A percentile compares a stretch with the other conserved stretches of the same genome.
Evolutionary conservation across 2,113 vertebrate genomes (phyloP).

Genomic region (Sapajus apella): DNA sequence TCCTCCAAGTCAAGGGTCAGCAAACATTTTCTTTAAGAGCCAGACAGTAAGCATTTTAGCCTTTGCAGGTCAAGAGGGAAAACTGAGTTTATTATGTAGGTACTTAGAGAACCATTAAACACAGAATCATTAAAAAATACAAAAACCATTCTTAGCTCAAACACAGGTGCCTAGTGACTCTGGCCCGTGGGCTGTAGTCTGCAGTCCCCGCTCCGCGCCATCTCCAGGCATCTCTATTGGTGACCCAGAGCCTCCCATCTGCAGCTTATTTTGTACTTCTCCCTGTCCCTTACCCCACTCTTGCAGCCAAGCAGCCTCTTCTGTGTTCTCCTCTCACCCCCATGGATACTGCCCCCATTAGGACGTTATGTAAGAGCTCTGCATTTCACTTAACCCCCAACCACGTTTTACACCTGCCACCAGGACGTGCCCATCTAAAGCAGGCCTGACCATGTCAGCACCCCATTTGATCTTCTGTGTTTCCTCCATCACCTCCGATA

Average conservation of each 20-base stretch:
- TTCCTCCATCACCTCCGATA: background rate
- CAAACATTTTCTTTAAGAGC: background rate
- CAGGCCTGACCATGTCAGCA: too few relatives aligned
- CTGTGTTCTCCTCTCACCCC: background rate
- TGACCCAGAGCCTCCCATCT: background rate
- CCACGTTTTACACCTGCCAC: background rate
- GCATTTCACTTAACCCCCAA: background rate
- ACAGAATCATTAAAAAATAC: background rate
- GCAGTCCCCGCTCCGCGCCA: background rate
- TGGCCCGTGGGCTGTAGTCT: background rate
- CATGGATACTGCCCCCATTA: accelerated
- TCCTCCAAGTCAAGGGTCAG: background rate
- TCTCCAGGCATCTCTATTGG: background rate
- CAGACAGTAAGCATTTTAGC: background rate
- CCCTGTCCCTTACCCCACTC: background rate
- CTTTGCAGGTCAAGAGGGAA: background rate
- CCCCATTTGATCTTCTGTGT: background rate
- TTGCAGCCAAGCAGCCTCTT: background rate
- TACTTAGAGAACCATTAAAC: background rate
- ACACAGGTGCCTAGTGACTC: background rate
- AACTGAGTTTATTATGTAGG: background rate
- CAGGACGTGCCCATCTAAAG: background rate
- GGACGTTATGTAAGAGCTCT: background rate
- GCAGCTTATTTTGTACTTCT: background rate
- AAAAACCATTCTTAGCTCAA: background rate